Conservation (phyloP, 2,888 invertebrate species). For the Folsomia manolachei region DNA sequence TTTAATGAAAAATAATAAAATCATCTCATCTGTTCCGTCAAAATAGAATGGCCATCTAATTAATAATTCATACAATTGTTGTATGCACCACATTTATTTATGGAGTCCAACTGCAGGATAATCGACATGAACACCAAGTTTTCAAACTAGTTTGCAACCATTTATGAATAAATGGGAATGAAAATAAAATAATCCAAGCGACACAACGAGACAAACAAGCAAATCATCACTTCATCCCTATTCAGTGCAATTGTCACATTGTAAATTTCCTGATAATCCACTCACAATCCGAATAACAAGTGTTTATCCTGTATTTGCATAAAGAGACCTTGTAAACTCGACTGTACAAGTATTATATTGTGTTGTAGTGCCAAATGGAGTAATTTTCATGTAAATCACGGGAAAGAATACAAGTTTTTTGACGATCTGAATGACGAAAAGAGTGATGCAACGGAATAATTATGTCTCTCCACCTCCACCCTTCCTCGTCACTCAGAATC, state of each 20-base stretch:
- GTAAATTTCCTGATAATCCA: neutral
- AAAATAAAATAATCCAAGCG: neutral
- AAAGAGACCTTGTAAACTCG: neutral
- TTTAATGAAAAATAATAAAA: neutral
- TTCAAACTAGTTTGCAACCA: neutral
- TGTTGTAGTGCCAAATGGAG: no score
- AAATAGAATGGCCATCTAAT: neutral
- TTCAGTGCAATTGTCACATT: neutral
- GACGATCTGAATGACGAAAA: no score
- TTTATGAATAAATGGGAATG: neutral
- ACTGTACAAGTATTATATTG: no score
- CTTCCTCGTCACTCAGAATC: neutral
- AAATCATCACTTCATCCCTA: neutral
- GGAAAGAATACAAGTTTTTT: neutral
- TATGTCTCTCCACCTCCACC: neutral
- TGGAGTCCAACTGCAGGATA: no score
- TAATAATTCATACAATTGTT: no score
- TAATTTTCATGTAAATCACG: neutral
- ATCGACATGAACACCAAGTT: neutral
- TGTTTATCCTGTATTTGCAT: neutral
- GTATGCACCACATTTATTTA: no score
- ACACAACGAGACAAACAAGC: neutral
- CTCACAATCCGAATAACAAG: neutral
- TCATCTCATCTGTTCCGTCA: neutral
- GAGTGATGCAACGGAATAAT: constrained; percentile 2